phyloP scores from a whole-genome alignment of 2,797 vertebrate genomes.

The Calcarius lapponicus region DNA sequence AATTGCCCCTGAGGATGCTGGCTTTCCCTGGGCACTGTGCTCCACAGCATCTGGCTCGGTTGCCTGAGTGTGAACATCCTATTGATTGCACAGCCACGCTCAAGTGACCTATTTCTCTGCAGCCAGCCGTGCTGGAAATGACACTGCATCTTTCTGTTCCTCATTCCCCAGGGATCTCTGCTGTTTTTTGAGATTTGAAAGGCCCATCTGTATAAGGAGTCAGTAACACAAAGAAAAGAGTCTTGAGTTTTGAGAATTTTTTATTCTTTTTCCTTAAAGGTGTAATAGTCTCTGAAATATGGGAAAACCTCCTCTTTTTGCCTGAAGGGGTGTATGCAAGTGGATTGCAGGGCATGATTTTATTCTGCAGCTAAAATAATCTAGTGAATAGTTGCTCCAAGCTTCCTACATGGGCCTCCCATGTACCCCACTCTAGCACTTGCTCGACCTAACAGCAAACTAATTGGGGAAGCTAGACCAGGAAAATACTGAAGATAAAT shows the following conservation, averaged over 20 bases:
- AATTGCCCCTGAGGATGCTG: not conserved
- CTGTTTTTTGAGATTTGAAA: accelerated
- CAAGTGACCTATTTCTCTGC: conserved; percentile 7
- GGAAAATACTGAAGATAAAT: not conserved
- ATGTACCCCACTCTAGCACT: not conserved
- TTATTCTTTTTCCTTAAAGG: not conserved
- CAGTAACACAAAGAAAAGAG: not conserved
- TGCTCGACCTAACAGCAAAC: not conserved
- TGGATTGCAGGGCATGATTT: not conserved
- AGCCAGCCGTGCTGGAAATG: not conserved
- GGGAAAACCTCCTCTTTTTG: not conserved
- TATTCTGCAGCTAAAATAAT: not conserved
- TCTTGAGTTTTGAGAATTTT: not conserved
- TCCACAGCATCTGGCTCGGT: not conserved
- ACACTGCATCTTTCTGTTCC: not conserved
- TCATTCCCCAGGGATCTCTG: not conserved
- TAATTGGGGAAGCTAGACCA: not conserved
- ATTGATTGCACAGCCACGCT: not conserved
- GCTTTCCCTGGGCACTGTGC: not conserved
- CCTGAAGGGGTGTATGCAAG: not conserved
- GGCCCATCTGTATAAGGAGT: not conserved
- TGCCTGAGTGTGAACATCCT: not conserved
- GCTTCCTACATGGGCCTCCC: not conserved
- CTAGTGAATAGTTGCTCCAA: not conserved
- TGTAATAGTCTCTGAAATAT: not conserved